Conservation (phyloP, 2,797 vertebrate species). For the Falco naumanni region DNA sequence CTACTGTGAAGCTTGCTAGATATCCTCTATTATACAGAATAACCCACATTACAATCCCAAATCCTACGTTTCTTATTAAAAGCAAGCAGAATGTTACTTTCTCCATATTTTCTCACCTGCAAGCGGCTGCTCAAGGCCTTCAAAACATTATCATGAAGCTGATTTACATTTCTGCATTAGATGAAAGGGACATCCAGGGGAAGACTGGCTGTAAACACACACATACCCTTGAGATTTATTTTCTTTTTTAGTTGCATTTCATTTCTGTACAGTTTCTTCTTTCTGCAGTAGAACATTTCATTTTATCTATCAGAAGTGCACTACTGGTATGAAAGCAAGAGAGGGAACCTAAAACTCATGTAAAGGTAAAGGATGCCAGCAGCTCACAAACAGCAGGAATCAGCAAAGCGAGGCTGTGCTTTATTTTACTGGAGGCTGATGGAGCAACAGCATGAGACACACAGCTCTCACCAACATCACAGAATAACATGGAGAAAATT, state of each 20-base stretch:
- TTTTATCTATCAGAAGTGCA: background rate
- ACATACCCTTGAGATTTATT: background rate
- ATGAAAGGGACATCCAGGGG: background rate
- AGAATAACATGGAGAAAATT: background rate
- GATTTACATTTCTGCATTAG: background rate
- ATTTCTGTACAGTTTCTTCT: background rate
- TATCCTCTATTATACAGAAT: background rate
- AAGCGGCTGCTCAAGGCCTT: background rate
- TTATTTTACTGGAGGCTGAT: background rate
- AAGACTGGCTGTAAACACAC: background rate
- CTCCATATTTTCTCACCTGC: background rate
- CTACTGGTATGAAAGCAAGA: background rate
- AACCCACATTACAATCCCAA: background rate
- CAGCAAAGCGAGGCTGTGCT: background rate
- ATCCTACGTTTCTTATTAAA: background rate
- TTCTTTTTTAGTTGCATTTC: background rate
- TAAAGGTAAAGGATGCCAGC: background rate
- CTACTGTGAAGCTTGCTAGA: background rate
- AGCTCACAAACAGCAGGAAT: background rate
- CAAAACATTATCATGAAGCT: background rate
- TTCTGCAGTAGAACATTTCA: background rate
- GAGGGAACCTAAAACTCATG: background rate
- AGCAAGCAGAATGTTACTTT: background rate
- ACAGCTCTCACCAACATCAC: background rate
- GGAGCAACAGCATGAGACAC: background rate